These are phyloP conservation scores for Lanius collurio DNA, from an alignment of 2,113 vertebrate genomes.

Conservation along the genomic window DNA sequence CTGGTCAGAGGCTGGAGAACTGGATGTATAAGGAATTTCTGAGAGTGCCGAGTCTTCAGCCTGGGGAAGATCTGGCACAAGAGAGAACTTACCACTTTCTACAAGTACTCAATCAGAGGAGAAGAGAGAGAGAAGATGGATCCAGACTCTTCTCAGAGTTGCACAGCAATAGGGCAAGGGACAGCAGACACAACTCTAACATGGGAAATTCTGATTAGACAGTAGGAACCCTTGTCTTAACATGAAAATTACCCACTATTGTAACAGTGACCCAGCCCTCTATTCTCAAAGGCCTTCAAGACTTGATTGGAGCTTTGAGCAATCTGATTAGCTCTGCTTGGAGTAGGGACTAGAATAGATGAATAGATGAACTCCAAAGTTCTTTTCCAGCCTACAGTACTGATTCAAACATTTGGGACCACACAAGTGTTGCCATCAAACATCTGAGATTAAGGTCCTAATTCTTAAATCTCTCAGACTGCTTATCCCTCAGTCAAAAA, in stretches of 20 bases:
- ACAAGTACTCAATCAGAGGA: fast-evolving
- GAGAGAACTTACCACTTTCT: neutral
- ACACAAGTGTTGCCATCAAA: neutral
- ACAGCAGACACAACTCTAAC: neutral
- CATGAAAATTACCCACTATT: neutral
- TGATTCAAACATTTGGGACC: neutral
- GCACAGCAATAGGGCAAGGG: neutral
- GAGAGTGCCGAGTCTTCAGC: neutral
- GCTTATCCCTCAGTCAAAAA: neutral
- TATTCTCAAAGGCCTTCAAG: neutral
- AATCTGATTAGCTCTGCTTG: neutral
- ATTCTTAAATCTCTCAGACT: neutral
- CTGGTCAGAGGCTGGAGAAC: neutral
- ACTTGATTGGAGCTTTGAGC: neutral
- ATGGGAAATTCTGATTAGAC: neutral
- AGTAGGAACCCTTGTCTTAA: neutral
- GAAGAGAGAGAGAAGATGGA: neutral
- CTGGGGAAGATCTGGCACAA: neutral
- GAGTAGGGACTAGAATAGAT: neutral
- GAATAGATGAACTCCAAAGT: neutral
- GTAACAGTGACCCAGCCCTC: neutral
- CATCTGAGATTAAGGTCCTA: neutral
- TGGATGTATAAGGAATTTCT: neutral
- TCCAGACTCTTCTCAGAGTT: neutral
- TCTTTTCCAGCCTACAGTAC: neutral